Conservation (phyloP, 2,113 vertebrate genomes). For the Lepus timidus region DNA sequence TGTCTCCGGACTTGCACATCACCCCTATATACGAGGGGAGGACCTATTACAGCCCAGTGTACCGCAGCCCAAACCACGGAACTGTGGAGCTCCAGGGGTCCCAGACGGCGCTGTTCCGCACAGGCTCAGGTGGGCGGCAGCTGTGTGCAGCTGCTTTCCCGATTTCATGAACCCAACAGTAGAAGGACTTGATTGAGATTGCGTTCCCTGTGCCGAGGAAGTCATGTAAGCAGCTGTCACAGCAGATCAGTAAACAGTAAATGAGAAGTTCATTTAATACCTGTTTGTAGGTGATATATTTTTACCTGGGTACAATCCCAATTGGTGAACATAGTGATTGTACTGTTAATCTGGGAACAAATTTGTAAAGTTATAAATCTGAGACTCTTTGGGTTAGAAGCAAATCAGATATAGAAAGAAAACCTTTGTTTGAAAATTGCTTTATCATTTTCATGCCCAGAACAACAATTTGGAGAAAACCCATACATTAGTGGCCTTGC, state of each 20-base stretch:
- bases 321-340: conserved; percentile 53
- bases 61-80: conserved; percentile 93
- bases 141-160: not conserved
- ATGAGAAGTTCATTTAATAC: conserved; percentile 30
- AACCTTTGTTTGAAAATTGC: not conserved
- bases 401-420: conserved; percentile 44
- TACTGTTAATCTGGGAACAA: conserved; percentile 58
- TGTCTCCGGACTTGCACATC: conserved; percentile 96
- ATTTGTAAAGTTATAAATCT: conserved; percentile 43
- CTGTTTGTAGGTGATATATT: conserved; percentile 41
- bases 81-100: conserved; percentile 90
- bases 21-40: conserved; percentile 97
- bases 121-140: conserved; percentile 91
- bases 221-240: not conserved
- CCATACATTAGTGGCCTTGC: not conserved
- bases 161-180: not conserved
- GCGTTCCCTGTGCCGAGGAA: not conserved
- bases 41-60: conserved; percentile 95
- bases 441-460: conserved; percentile 36
- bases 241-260: conserved; percentile 52
- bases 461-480: not conserved
- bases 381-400: not conserved
- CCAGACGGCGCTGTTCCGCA: conserved; percentile 93
- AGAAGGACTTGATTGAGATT: conserved; percentile 8
- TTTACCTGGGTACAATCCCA: conserved; percentile 53